These are phyloP conservation scores for Dryobota labecula DNA, from an alignment of 2,888 invertebrate species.

Conservation along the genomic window DNA sequence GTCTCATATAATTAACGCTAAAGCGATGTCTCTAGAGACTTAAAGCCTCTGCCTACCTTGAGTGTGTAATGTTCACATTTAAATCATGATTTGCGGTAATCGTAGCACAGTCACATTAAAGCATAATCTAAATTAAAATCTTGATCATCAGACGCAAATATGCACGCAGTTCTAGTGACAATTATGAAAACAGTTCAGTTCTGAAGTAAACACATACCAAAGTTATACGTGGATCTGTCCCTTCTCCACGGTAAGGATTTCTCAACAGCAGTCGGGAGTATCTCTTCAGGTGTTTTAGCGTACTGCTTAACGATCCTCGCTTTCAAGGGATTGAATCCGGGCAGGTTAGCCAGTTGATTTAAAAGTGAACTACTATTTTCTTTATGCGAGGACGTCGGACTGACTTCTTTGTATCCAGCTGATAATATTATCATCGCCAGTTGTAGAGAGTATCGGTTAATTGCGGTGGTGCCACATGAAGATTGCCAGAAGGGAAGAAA, in stretches of 20 bases:
- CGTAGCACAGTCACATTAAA: conserved; percentile 54
- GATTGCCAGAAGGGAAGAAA: conserved; percentile 90
- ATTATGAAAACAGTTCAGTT: conserved; percentile 71
- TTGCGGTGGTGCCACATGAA: conserved; percentile 88
- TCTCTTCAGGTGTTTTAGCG: conserved; percentile 91
- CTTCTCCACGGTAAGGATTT: conserved; percentile 96
- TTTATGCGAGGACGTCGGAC: conserved; percentile 90
- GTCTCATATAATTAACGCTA: conserved; percentile 16
- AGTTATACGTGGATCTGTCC: conserved; percentile 93
- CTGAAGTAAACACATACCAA: conserved; percentile 91
- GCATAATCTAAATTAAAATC: conserved; percentile 66
- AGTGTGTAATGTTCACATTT: conserved; percentile 38
- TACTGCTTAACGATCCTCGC: conserved; percentile 93
- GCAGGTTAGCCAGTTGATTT: conserved; percentile 93
- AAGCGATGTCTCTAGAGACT: conserved; percentile 27
- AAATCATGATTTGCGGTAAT: conserved; percentile 60
- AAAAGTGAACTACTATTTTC: conserved; percentile 93
- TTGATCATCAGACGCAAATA: conserved; percentile 78
- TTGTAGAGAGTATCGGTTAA: conserved; percentile 83
- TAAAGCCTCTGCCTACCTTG: conserved; percentile 31
- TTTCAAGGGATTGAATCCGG: conserved; percentile 93
- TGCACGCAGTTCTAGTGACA: conserved; percentile 69
- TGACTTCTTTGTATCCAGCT: conserved; percentile 90
- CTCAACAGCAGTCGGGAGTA: conserved; percentile 94
- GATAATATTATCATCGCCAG: conserved; percentile 81